phyloP scores from a whole-genome alignment of 2,113 vertebrate genomes.

The Megaceryle maxima region DNA sequence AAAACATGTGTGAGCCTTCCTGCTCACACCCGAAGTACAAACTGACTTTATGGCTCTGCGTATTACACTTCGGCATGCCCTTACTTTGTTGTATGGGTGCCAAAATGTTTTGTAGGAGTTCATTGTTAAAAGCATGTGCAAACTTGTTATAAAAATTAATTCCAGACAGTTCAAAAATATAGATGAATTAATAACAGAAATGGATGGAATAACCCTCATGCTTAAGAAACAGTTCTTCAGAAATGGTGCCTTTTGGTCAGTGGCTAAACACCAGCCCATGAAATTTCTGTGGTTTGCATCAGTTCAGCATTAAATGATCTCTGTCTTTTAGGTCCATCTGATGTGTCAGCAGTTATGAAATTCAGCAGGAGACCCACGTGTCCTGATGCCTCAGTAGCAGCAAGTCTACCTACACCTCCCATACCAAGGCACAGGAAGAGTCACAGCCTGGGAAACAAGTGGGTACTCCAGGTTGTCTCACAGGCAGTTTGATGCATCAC shows the following conservation, averaged over 20 bases:
- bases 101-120: background rate
- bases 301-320: slow-evolving; percentile 22
- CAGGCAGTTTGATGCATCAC: background rate
- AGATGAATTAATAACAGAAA: background rate
- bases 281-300: background rate
- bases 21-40: slow-evolving; percentile 8
- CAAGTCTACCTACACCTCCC: slow-evolving; percentile 86
- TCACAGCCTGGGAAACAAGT: slow-evolving; percentile 97
- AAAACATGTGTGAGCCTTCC: slow-evolving; percentile 22
- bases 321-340: slow-evolving; percentile 81
- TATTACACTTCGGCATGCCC: background rate
- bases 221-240: background rate
- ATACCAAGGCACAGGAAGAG: slow-evolving; percentile 94
- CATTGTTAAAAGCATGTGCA: background rate
- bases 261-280: background rate
- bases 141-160: background rate
- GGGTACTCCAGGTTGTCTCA: slow-evolving; percentile 43
- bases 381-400: slow-evolving; percentile 89
- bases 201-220: background rate
- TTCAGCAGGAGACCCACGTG: slow-evolving; percentile 91
- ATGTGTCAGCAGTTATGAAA: slow-evolving; percentile 78
- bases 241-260: background rate
- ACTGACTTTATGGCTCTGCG: background rate
- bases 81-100: background rate
- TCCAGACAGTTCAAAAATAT: background rate